Conservation (phyloP, 1,140 invertebrate species). For the Philotrypesis tridentata region DNA sequence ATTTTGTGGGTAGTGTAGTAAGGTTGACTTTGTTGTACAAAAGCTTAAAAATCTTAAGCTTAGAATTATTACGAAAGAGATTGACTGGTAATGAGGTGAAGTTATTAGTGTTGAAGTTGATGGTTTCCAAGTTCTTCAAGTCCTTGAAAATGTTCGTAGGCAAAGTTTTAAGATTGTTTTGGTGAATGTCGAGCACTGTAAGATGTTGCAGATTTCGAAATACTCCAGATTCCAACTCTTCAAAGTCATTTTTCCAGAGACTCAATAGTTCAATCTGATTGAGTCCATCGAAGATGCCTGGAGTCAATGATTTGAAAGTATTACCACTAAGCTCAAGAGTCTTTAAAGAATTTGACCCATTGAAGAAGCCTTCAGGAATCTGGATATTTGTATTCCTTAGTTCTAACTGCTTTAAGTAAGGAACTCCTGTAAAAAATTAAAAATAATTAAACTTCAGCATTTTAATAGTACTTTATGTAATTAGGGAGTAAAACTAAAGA, state of each 20-base stretch:
- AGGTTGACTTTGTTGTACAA: constrained; percentile 32
- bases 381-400: constrained; percentile 22
- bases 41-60: constrained; percentile 19
- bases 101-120: constrained; percentile 28
- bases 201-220: not conserved
- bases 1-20: not conserved
- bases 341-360: not conserved
- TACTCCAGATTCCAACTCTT: not conserved
- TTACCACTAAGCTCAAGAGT: constrained; percentile 31
- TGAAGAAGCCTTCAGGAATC: constrained; percentile 11
- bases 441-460: too few relatives aligned
- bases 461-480: too few relatives aligned
- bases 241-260: constrained; percentile 19
- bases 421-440: constrained; percentile 16
- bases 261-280: constrained; percentile 11
- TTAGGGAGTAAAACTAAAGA: too few relatives aligned
- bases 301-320: not conserved
- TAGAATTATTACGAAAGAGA: not conserved
- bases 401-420: constrained; percentile 8
- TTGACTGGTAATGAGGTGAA: not conserved
- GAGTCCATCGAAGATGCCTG: constrained; percentile 20
- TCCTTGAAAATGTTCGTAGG: constrained; percentile 12
- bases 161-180: constrained; percentile 12
- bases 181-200: constrained; percentile 2
- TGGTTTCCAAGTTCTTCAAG: constrained; percentile 3